phyloP scores from a whole-genome alignment of 2,888 invertebrate genomes.

The Idaea dimidiata region DNA sequence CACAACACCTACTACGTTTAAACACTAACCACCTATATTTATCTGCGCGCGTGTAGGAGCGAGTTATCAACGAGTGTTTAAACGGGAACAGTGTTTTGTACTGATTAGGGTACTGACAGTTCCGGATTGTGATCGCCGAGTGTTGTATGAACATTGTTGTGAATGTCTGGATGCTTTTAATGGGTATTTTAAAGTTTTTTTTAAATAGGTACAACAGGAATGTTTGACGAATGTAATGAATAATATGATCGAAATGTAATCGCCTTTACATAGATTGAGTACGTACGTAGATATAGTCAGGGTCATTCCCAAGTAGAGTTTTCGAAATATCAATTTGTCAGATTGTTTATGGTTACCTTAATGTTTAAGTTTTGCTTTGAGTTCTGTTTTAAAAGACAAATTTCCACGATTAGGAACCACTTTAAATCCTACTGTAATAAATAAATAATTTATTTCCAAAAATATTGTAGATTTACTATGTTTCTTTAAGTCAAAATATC shows the following conservation, averaged over 20 bases:
- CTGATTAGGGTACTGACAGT: constrained; percentile 56
- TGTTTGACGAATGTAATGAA: not conserved
- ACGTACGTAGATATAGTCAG: too few species aligned
- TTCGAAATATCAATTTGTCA: too few species aligned
- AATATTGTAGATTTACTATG: too few species aligned
- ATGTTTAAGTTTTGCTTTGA: too few species aligned
- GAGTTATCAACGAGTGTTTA: constrained; percentile 54
- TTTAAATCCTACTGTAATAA: too few species aligned
- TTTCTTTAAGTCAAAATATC: too few species aligned
- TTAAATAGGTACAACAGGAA: not conserved
- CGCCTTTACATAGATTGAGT: not conserved
- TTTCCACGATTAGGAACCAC: too few species aligned
- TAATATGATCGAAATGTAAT: not conserved
- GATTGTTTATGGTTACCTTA: too few species aligned
- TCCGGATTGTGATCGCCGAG: constrained; percentile 48
- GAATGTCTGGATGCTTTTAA: constrained; percentile 37
- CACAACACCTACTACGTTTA: constrained; percentile 59
- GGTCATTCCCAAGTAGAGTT: too few species aligned
- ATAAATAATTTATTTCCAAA: too few species aligned
- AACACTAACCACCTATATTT: constrained; percentile 67
- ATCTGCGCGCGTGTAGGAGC: constrained; percentile 69
- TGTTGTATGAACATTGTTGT: constrained; percentile 42
- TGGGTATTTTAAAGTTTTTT: constrained; percentile 20
- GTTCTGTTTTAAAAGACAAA: too few species aligned
- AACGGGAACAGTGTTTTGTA: constrained; percentile 56